A percentile compares a stretch with the other conserved stretches of the same genome.
Conservation (phyloP, 2,888 invertebrate species). For the Orthosia incerta region DNA sequence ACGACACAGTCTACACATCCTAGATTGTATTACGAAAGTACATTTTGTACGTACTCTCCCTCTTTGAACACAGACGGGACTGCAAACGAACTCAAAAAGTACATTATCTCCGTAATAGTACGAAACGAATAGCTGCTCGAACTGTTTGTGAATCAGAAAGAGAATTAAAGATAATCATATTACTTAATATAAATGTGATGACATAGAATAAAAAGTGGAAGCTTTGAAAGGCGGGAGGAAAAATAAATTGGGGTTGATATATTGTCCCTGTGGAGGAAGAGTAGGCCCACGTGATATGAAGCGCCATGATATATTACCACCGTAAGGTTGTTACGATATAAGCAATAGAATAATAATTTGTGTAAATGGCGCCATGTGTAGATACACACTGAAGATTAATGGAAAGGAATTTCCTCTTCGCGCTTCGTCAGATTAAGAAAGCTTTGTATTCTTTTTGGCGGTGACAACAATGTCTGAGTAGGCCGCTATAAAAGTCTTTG, state of each 20-base stretch:
- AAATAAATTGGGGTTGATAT: constrained; percentile 86
- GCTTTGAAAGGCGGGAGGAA: constrained; percentile 81
- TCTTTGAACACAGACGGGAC: constrained; percentile 30
- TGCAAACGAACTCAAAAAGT: constrained; percentile 35
- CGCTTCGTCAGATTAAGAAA: constrained; percentile 39
- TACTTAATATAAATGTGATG: constrained; percentile 49
- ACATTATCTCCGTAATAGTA: constrained; percentile 44
- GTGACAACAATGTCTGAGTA: constrained; percentile 20
- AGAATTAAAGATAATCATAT: constrained; percentile 46
- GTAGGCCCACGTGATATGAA: constrained; percentile 78
- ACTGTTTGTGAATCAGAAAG: constrained; percentile 32
- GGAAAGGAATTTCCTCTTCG: constrained; percentile 34
- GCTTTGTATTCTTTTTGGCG: constrained; percentile 44
- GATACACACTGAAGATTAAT: constrained; percentile 49
- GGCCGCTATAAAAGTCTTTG: constrained; percentile 23
- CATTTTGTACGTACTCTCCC: constrained; percentile 18
- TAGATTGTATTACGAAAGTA: constrained; percentile 37
- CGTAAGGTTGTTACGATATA: constrained; percentile 55
- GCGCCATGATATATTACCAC: constrained; percentile 78
- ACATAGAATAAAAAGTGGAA: constrained; percentile 69
- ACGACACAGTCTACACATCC: constrained; percentile 23
- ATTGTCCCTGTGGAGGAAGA: constrained; percentile 78
- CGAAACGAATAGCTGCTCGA: constrained; percentile 24
- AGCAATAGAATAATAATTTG: constrained; percentile 63
- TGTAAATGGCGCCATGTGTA: constrained; percentile 50